Evolutionary conservation across 2,888 invertebrate species (phyloP).

Genomic region (Platypus cylindrus): DNA sequence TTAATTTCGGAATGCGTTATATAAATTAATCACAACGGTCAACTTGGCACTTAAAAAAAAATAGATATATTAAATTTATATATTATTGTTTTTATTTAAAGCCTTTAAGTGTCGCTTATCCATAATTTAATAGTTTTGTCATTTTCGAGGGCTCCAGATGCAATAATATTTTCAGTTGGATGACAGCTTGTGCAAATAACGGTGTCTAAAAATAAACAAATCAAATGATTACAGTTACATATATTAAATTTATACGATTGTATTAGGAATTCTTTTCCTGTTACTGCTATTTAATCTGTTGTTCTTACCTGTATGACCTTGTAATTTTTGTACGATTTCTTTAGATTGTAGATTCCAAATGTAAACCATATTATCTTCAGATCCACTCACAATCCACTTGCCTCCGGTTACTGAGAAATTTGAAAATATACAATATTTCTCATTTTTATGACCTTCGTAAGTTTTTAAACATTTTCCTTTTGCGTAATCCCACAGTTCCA

Average conservation of each 20-base stretch:
- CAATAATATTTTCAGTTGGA: conserved; percentile 98
- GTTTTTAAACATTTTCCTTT: conserved; percentile 98
- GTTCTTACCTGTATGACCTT: conserved; percentile 91
- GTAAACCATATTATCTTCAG: conserved; percentile 96
- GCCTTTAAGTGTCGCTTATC: conserved; percentile 91
- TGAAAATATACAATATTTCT: conserved; percentile 99
- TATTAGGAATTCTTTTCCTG: background rate
- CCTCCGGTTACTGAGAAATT: conserved; percentile 99
- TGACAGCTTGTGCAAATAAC: conserved; percentile 98
- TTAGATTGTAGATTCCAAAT: conserved; percentile 99
- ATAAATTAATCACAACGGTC: too few relatives aligned
- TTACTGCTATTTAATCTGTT: background rate
- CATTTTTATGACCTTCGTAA: conserved; percentile 96
- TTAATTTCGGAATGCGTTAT: too few relatives aligned
- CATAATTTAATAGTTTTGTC: conserved; percentile 98
- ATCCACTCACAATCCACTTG: conserved; percentile 99
- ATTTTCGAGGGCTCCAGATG: conserved; percentile 95
- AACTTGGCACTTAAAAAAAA: too few relatives aligned
- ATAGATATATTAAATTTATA: too few relatives aligned
- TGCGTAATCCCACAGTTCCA: conserved; percentile 98
- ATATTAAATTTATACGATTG: background rate
- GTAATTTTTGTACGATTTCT: conserved; percentile 95
- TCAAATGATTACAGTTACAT: background rate
- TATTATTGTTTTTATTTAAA: too few relatives aligned
- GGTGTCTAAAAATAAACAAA: conserved; percentile 44